Evolutionary conservation across 2,888 invertebrate genomes (phyloP), one percentile per base, ranked within the genome.

Genomic region (Aphodius sticticus): DNA sequence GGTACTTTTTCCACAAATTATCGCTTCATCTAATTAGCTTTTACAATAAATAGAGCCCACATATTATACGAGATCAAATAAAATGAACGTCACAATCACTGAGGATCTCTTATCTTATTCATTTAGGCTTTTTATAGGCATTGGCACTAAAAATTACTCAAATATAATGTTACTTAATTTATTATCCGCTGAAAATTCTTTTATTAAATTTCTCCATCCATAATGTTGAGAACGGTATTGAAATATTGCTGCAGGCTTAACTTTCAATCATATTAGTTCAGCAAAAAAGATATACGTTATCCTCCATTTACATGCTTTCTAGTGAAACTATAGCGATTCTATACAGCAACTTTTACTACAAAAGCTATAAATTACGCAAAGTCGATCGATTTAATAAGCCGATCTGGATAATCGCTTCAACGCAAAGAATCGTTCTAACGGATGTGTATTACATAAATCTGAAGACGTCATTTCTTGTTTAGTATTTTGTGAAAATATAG

Each of bases 301-400:
- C 53, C 38, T 53, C 53, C 53, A 53, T 53, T 53, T 53, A 53
- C 53, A 53, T 53, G 53, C 53, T 53, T 53, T 53, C 53, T 53
- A 53, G 53, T 53, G 53, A 53, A 53, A 53, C 53, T 53, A 12
- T 53, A 53, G 12, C 53, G 53, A 53, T 53, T 3, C 53, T 53
- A 53, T 53, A 53, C 7, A 12, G 53, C 53, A 53, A 53, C 53
- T 53, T 53, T 53, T 53, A 53, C 53, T 53, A 53, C 2, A 53
- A 53, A 53, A 53, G 9, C 53, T 7, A 53, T 53, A 53, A 53
- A 53, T 53, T 53, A 53, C 53, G 53, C 53, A 53, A 53, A 53
- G 53, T 53, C 12, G 53, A 53, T 53, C 53, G 2, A 53, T 53
- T 53, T 53, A 53, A 53, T 53, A 53, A 12, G 53, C 53, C 12